phyloP scores from a whole-genome alignment of 2,113 vertebrate species.

The Prionailurus viverrinus region DNA sequence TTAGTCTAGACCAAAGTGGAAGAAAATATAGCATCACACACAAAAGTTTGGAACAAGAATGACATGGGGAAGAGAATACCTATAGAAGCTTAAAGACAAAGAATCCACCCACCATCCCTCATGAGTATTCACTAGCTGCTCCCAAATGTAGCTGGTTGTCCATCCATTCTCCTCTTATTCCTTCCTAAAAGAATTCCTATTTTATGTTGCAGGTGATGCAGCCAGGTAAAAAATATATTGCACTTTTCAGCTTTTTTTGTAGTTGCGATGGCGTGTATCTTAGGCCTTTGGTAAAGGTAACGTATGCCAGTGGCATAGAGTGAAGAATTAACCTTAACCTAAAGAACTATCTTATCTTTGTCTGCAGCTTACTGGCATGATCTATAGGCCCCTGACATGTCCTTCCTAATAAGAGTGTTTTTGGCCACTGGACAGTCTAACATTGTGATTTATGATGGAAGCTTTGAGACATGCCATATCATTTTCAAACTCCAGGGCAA shows the following conservation, averaged over 20 bases:
- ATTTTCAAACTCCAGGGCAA: background rate
- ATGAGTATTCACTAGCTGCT: background rate
- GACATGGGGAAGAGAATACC: background rate
- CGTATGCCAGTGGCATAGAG: rapidly evolving
- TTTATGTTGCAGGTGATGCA: background rate
- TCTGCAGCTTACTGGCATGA: background rate
- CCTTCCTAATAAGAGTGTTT: background rate
- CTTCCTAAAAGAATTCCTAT: background rate
- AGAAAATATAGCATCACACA: background rate
- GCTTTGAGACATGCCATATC: background rate
- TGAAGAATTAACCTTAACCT: background rate
- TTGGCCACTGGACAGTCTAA: background rate
- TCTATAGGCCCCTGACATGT: background rate
- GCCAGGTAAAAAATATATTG: background rate
- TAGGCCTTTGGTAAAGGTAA: background rate
- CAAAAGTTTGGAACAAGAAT: background rate
- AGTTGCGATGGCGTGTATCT: background rate
- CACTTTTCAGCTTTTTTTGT: background rate
- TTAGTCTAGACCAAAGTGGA: background rate
- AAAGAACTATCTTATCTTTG: background rate
- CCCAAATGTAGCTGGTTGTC: background rate
- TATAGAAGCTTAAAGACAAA: background rate
- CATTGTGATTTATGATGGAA: background rate
- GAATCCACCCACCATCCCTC: background rate
- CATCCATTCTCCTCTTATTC: background rate